Evolutionary conservation across 2,888 invertebrate species (phyloP), one percentile per base, ranked within the genome.

Genomic region (Chymomyza procnemis): DNA sequence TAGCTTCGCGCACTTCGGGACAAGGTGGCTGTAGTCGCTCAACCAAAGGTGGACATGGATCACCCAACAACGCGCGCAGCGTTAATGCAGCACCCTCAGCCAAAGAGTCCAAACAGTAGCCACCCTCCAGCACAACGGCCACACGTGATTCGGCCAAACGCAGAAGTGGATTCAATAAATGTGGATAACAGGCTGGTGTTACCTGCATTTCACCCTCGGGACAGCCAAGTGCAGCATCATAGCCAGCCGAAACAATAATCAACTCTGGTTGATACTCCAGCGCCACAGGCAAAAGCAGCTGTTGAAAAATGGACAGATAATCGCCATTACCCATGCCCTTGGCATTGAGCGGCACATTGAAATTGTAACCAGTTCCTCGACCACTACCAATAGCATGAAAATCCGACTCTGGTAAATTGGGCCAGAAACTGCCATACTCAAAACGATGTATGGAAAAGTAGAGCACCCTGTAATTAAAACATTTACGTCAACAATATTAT

Each of bases 361-460:
- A 95, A 89, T 97, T 99, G 90, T 92, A 96, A 0, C 99, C 99
- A 56, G 90, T 90, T 1, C 98, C 99, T 0, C 90, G 87, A 0
- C 94, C 95, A 26, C 92, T 91, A 1, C 99, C 99, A 63, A 96
- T 93, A 82, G 94, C 95, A 91, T 97, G 94, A 89, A 94, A 98
- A 91, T 98, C 94, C 0, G 97, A 97, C 91, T 98, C 97, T 47
- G 94, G 93, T n/a, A 99, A 92, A 91, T 97, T 95, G 0, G 99
- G 99, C 99, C 99, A 99, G 91, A 97, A 99, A 61, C 92, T 91
- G 0, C 99, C 99, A 89, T 97, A 93, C 89, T 99, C 97, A 91
- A 96, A 99, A 5, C 99, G 97, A 92, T 99, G 99, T 69, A 99
- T 96, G 0, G 99, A 99, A 91, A 99, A 97, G 90, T 98, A 99